A percentile compares a stretch with the other conserved stretches of the same genome.
These are phyloP conservation scores for Oreochromis spilurus DNA, from an alignment of 2,113 vertebrate genomes.

Conservation along the genomic window DNA sequence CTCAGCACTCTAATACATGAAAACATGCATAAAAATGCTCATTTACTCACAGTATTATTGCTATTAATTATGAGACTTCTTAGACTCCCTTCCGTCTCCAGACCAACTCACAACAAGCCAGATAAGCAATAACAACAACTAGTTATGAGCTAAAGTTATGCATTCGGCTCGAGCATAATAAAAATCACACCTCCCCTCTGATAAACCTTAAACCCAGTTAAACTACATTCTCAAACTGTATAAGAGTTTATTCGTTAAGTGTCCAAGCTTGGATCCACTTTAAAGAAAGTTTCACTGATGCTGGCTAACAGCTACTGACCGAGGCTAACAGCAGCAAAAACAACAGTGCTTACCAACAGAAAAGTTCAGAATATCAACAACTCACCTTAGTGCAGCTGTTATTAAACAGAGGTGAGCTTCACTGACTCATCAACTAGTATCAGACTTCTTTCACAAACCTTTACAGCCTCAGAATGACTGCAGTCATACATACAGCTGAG, in stretches of 20 bases:
- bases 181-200: not conserved
- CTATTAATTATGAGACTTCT: not conserved
- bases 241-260: not conserved
- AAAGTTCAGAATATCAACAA: not conserved
- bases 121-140: not conserved
- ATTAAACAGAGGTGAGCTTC: not conserved
- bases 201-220: not conserved
- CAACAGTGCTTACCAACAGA: not conserved
- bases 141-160: not conserved
- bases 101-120: not conserved
- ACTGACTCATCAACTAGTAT: accelerated
- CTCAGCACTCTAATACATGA: not conserved
- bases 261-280: not conserved
- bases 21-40: not conserved
- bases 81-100: not conserved
- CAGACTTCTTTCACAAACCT: not conserved
- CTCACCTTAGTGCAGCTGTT: not conserved
- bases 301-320: not conserved
- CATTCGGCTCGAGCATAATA: not conserved
- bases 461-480: not conserved
- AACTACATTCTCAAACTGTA: not conserved
- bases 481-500: not conserved
- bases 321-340: not conserved
- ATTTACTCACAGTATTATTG: not conserved
- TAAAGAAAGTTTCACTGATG: not conserved